Evolutionary conservation across 2,888 invertebrate genomes (phyloP), one percentile per base, ranked within the genome.

Genomic region (Cephus rjabovi): DNA sequence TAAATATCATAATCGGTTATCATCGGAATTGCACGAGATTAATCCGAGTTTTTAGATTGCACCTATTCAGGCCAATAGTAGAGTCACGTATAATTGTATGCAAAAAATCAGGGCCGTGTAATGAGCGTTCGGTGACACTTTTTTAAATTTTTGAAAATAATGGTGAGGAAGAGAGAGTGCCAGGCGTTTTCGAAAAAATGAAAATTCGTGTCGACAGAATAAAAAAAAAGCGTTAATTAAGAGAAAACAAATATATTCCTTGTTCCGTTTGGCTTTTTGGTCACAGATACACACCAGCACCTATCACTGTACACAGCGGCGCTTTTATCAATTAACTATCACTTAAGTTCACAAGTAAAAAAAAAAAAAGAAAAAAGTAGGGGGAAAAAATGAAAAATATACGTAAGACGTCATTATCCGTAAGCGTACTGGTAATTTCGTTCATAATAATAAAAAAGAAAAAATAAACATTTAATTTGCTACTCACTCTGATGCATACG

Each of bases 201-300:
- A 40, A 40, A 80, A 76, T 80, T 79, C 77, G 82, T 78, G 81
- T 83, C 74, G 80, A 81, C 80, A 70, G 31, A 79, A 83, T 77
- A 79, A 73, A 79, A 69, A 69, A 73, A 77, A 73, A 76, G 78
- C 73, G 40, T 12, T 71, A 31, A 69, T 40, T 69, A 78, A 30
- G 71, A 73, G 11, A 9, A 75, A 74, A 35, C 70, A 37, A 0
- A 33, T 33, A 34, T 1, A 81, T 86, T 87, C 83, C 84, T 88
- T 87, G 83, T 87, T 90, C 87, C 86, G 89, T 90, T 91, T 88
- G 88, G 91, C 91, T 91, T 91, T 85, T 90, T 90, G 87, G 87
- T 90, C 90, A 90, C 89, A 89, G 87, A 89, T 86, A 90, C 87
- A 90, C 87, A 89, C 88, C 86, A 79, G 90, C 91, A 91, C 90